Evolutionary conservation across 2,888 invertebrate genomes (phyloP).

Genomic region (Apamea sordens): DNA sequence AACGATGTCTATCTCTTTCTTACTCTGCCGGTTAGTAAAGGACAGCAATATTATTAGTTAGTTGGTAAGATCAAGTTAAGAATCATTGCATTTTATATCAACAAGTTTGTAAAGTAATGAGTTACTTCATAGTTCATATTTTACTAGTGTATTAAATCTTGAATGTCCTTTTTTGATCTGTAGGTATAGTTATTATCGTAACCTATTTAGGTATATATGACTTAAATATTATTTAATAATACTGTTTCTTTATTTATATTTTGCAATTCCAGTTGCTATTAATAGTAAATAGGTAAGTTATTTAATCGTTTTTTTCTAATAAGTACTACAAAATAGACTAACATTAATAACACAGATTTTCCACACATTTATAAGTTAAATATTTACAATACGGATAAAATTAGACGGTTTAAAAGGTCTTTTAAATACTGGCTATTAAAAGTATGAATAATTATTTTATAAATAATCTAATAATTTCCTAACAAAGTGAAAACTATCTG

Average conservation of each 20-base stretch:
- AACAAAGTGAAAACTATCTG: too few species aligned
- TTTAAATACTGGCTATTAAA: constrained; percentile 13
- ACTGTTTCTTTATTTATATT: constrained; percentile 16
- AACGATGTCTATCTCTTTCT: neutral
- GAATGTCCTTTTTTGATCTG: neutral
- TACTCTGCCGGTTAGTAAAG: neutral
- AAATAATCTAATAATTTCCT: neutral
- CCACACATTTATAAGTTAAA: constrained; percentile 61
- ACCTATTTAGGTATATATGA: neutral
- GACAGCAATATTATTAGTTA: neutral
- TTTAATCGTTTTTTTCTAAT: constrained; percentile 23
- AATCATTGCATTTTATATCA: neutral
- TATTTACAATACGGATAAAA: constrained; percentile 56
- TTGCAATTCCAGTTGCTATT: constrained; percentile 30
- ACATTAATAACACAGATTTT: constrained; percentile 68
- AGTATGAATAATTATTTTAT: neutral
- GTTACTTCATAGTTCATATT: neutral
- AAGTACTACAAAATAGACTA: constrained; percentile 56
- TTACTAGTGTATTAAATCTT: neutral
- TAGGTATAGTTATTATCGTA: neutral
- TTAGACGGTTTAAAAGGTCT: neutral
- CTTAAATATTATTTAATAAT: constrained; percentile 27
- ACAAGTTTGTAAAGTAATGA: neutral
- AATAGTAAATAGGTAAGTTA: constrained; percentile 21
- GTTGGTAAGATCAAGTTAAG: neutral